Evolutionary conservation across 2,888 invertebrate species (phyloP).

Genomic region (Drosophila greeni): DNA sequence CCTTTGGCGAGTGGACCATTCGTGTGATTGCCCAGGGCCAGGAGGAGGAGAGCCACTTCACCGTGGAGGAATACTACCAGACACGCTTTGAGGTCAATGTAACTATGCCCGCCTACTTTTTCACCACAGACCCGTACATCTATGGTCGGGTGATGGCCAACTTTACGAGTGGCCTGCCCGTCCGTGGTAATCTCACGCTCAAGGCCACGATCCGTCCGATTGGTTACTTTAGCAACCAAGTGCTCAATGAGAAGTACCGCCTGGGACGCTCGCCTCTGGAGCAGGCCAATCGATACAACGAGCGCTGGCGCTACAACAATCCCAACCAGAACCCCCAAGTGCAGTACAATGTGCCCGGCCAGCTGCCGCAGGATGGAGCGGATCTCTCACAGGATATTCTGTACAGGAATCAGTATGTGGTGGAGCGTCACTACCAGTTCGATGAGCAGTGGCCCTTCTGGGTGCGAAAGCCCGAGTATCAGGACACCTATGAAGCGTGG

Average conservation of each 20-base stretch:
- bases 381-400: slow-evolving; percentile 66
- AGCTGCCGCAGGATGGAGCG: slow-evolving; percentile 56
- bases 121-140: slow-evolving; percentile 90
- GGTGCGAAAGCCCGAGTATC: slow-evolving; percentile 83
- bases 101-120: slow-evolving; percentile 96
- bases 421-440: slow-evolving; percentile 88
- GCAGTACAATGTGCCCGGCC: slow-evolving; percentile 50
- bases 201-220: slow-evolving; percentile 88
- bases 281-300: slow-evolving; percentile 59
- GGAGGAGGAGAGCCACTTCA: slow-evolving; percentile 89
- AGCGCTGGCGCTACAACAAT: slow-evolving; percentile 67
- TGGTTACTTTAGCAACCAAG: slow-evolving; percentile 81
- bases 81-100: slow-evolving; percentile 96
- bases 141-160: slow-evolving; percentile 94
- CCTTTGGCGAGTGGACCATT: slow-evolving; percentile 95
- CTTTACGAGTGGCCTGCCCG: slow-evolving; percentile 96
- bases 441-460: slow-evolving; percentile 90
- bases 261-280: slow-evolving; percentile 76
- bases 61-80: slow-evolving; percentile 96
- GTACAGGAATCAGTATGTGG: slow-evolving; percentile 81
- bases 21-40: slow-evolving; percentile 93
- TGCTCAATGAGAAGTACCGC: slow-evolving; percentile 81
- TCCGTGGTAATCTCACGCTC: slow-evolving; percentile 91
- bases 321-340: slow-evolving; percentile 58
- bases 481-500: slow-evolving; percentile 76